Percentiles rank a stretch among this genome's conserved stretches.
phyloP scores from a whole-genome alignment of 2,113 vertebrate species.

The Chaetorhynchus papuensis region DNA sequence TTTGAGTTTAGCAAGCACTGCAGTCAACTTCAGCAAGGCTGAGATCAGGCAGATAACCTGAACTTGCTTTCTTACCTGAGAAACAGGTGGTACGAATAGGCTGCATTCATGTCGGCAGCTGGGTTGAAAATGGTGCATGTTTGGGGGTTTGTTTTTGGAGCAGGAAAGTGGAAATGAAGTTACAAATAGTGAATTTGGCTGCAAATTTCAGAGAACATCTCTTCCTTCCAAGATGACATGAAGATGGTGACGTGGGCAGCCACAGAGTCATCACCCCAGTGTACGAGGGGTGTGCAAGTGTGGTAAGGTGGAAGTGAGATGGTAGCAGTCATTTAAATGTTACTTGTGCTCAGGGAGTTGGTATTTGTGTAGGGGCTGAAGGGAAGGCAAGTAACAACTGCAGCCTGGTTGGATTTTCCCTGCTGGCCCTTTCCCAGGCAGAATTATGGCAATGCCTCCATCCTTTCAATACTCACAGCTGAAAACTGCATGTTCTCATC shows the following conservation, averaged over 20 bases:
- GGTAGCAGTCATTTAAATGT: not conserved
- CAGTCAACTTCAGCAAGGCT: not conserved
- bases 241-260: not conserved
- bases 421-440: not conserved
- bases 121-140: not conserved
- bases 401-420: not conserved
- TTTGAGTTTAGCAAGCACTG: not conserved
- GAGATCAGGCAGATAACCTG: not conserved
- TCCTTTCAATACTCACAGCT: not conserved
- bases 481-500: not conserved
- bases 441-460: not conserved
- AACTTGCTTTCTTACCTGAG: not conserved
- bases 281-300: accelerated
- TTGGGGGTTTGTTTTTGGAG: not conserved
- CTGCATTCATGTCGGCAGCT: not conserved
- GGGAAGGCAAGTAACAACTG: not conserved
- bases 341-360: not conserved
- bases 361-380: not conserved
- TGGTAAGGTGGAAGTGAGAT: not conserved
- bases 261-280: not conserved
- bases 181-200: not conserved
- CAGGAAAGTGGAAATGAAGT: not conserved
- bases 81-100: not conserved
- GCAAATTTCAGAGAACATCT: not conserved
- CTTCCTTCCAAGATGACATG: not conserved